Base-by-base conservation (phyloP, 2,113 vertebrate species). In the Henicopernis longicauda region DNA sequence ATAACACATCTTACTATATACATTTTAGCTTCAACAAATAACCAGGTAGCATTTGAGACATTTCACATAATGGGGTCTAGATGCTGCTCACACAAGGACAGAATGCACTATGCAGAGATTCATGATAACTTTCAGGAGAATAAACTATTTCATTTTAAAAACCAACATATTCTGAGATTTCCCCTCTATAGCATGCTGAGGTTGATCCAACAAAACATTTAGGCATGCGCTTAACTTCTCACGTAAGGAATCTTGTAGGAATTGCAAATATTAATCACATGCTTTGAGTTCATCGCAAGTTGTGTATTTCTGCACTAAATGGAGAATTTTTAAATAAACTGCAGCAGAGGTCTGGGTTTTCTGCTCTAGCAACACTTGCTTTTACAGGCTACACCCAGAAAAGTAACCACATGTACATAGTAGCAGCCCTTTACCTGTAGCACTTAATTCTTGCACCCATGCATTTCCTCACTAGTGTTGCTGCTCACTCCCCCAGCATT, bases 361-460 rank as follows among this genome's bases (percentile, higher is more conserved):
- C 50, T 92, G 42, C 44, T 89, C 32, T 40, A 81, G 26, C 32
- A 91, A 40, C 4, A 18, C 11, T 74, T 82, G 13, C 21, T 83
- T 81, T 74, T 45, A 78, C 20, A 58, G 17, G 26, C 32, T 74
- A 23, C 10, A 50, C 8, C 6, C 20, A 70, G 27, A 67, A 76
- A 76, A 62, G n/a, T 16, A 67, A 79, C 11, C 22, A 74, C 70
- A 79, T 2, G 6, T 27, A 49, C 0, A 1, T 7, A 73, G 62
- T 8, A 74, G 59, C 16, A 54, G 25, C 38, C 9, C 8, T 78
- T 57, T 57, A 36, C 0, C 0, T 1, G 2, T 20, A 44, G 32
- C 25, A 29, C 38, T 54, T 59, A 7, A 13, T 80, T 61, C n/a
- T 82, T 27, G 29, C 58, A 42, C 25, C 7, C 8, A 23, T 45